phyloP scores from a whole-genome alignment of 2,888 invertebrate genomes.

The Pollenia labialis region DNA sequence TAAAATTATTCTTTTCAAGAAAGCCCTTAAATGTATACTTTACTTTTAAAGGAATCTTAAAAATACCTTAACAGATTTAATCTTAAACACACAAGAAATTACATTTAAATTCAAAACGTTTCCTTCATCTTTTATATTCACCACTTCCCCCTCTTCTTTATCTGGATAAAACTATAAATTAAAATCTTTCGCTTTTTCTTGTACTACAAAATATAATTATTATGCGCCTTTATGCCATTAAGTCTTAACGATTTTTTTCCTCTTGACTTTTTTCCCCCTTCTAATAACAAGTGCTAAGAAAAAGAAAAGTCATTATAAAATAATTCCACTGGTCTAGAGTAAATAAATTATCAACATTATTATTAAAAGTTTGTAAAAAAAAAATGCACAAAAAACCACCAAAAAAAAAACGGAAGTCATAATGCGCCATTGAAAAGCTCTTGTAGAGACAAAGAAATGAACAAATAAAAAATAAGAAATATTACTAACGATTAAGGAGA shows the following conservation, averaged over 20 bases:
- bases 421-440: constrained; percentile 72
- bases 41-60: too few relatives aligned
- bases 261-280: constrained; percentile 1
- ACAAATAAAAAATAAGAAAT: constrained; percentile 58
- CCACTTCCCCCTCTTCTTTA: neutral
- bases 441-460: constrained; percentile 36
- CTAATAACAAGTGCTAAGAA: constrained; percentile 54
- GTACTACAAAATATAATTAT: constrained; percentile 24
- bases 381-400: constrained; percentile 31
- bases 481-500: constrained; percentile 63
- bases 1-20: too few relatives aligned
- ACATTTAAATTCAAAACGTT: neutral
- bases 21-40: too few relatives aligned
- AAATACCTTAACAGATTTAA: neutral
- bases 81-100: neutral
- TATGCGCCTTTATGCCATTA: constrained; percentile 48
- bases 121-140: too few relatives aligned
- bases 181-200: constrained; percentile 15
- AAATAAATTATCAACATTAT: constrained; percentile 71
- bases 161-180: constrained; percentile 30
- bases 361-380: constrained; percentile 56
- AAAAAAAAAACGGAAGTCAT: constrained; percentile 72
- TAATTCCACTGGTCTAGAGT: constrained; percentile 56
- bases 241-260: constrained; percentile 40
- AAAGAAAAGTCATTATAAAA: constrained; percentile 70